These are phyloP conservation scores for Malacoraja senta DNA, from an alignment of 2,797 vertebrate genomes.

Conservation along the genomic window DNA sequence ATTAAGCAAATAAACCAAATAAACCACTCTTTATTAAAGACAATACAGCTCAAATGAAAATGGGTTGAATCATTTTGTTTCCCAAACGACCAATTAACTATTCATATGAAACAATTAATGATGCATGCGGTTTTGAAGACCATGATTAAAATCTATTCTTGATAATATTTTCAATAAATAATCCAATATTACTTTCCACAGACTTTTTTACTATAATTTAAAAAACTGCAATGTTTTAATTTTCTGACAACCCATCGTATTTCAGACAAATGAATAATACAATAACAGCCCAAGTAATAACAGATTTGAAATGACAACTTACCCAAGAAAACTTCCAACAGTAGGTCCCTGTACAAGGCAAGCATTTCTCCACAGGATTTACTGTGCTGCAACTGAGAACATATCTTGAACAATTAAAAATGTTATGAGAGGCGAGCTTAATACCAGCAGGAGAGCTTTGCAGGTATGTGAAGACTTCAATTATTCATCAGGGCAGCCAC, in stretches of 20 bases:
- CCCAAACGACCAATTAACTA: background rate
- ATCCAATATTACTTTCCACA: background rate
- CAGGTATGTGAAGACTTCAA: background rate
- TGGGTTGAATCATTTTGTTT: background rate
- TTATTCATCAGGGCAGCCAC: background rate
- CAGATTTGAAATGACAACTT: background rate
- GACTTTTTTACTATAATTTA: background rate
- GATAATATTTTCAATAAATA: background rate
- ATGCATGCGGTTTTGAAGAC: background rate
- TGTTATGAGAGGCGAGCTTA: background rate
- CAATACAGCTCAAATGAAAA: background rate
- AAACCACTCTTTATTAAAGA: background rate
- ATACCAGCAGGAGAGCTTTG: background rate
- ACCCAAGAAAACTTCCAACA: constrained; percentile 31
- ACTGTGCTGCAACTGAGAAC: background rate
- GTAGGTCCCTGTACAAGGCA: background rate
- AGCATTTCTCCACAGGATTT: background rate
- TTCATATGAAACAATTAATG: background rate
- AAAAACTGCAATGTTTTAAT: background rate
- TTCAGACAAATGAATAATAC: background rate
- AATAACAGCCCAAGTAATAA: background rate
- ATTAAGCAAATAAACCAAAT: background rate
- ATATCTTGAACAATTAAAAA: background rate
- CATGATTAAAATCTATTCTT: background rate
- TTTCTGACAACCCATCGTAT: background rate